Conservation (phyloP, 1,140 invertebrate genomes). For the silkworm (Bombyx mori) region DNA sequence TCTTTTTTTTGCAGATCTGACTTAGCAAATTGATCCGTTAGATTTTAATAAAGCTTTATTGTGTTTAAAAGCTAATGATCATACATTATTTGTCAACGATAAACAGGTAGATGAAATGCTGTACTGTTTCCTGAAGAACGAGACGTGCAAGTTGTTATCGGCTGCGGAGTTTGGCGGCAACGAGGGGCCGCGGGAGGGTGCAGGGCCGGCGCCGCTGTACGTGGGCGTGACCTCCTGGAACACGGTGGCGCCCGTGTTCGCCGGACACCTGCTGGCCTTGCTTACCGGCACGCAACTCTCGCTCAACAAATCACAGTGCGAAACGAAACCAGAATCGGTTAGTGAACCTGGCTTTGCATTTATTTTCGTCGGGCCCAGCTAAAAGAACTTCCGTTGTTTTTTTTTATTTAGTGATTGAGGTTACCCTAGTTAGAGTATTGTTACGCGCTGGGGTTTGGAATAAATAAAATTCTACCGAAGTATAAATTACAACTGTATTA, state of each 20-base stretch:
- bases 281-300: constrained; percentile 68
- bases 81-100: too few relatives aligned
- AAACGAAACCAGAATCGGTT: constrained; percentile 9
- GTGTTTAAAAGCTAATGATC: too few relatives aligned
- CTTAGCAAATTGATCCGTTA: too few relatives aligned
- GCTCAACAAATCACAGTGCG: constrained; percentile 30
- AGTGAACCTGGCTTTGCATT: background rate
- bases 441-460: too few relatives aligned
- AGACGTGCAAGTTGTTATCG: constrained; percentile 79
- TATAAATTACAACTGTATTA: too few relatives aligned
- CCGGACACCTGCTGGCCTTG: constrained; percentile 61
- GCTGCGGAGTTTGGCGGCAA: constrained; percentile 67
- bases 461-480: too few relatives aligned
- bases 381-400: too few relatives aligned
- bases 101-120: constrained; percentile 79
- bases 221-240: constrained; percentile 70
- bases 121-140: constrained; percentile 82
- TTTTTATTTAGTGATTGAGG: too few relatives aligned
- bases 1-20: too few relatives aligned
- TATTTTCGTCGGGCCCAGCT: background rate
- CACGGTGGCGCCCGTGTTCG: constrained; percentile 67
- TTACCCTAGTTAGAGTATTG: too few relatives aligned
- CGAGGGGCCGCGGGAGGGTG: constrained; percentile 14
- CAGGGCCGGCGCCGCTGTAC: constrained; percentile 67
- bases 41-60: too few relatives aligned